Conservation (phyloP, 2,888 invertebrate genomes). For the Dryobota labecula region DNA sequence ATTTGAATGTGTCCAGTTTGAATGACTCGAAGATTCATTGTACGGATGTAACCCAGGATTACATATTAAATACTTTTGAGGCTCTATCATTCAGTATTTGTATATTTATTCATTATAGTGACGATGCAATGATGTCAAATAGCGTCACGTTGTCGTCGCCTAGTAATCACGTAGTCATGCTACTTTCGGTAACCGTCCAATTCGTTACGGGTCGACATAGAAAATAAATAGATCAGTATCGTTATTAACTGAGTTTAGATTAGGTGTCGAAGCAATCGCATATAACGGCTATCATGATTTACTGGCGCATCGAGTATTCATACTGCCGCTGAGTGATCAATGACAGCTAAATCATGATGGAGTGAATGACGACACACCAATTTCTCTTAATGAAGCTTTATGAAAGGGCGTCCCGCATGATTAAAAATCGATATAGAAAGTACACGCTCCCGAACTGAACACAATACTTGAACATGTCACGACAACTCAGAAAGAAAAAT, state of each 20-base stretch:
- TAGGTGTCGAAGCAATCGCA: slow-evolving; percentile 68
- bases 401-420: slow-evolving; percentile 78
- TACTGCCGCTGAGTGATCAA: slow-evolving; percentile 72
- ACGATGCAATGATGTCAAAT: slow-evolving; percentile 41
- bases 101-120: slow-evolving; percentile 1
- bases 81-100: slow-evolving; percentile 8
- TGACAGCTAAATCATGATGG: slow-evolving; percentile 81
- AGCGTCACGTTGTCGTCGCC: slow-evolving; percentile 61
- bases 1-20: slow-evolving; percentile 48
- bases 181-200: slow-evolving; percentile 76
- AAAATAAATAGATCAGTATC: slow-evolving; percentile 75
- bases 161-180: slow-evolving; percentile 70
- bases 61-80: slow-evolving; percentile 15
- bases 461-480: slow-evolving; percentile 75
- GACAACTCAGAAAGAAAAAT: slow-evolving; percentile 72
- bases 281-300: slow-evolving; percentile 62
- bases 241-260: slow-evolving; percentile 81
- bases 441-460: slow-evolving; percentile 70
- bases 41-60: slow-evolving; percentile 44
- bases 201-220: slow-evolving; percentile 76
- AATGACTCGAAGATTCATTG: slow-evolving; percentile 34
- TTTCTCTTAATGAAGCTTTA: slow-evolving; percentile 80
- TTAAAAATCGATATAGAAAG: slow-evolving; percentile 79
- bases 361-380: slow-evolving; percentile 79
- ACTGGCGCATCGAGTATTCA: slow-evolving; percentile 54